Evolutionary conservation across 2,888 invertebrate species (phyloP).

Genomic region (Rhopalosiphum nymphaeae): DNA sequence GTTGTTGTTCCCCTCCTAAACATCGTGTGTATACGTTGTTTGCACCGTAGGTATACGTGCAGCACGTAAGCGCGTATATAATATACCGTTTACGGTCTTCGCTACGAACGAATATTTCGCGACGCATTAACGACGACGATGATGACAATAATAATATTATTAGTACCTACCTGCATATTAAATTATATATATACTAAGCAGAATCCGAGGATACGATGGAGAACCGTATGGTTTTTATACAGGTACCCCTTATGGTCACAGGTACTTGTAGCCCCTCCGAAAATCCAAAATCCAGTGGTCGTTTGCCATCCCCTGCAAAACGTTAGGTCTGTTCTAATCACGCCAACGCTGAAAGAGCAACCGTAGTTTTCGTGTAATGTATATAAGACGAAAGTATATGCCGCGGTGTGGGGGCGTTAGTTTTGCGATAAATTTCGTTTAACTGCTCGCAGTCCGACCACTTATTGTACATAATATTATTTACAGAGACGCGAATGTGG

Average conservation of each 20-base stretch:
- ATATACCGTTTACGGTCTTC: background rate
- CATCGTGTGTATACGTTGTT: background rate
- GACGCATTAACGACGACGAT: background rate
- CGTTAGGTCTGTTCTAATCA: background rate
- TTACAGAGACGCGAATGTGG: background rate
- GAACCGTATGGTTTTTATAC: background rate
- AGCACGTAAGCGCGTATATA: background rate
- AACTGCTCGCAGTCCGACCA: background rate
- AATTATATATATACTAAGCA: background rate
- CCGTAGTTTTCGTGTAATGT: background rate
- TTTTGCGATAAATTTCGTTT: conserved; percentile 4
- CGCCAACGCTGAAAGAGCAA: background rate
- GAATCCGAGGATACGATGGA: background rate
- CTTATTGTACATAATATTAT: background rate
- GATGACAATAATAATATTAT: background rate
- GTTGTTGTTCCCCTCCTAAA: background rate
- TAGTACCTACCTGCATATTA: background rate
- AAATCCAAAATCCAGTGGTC: background rate
- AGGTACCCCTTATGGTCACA: background rate
- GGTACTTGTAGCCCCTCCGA: background rate
- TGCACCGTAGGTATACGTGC: background rate
- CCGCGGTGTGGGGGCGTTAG: background rate
- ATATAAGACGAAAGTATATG: background rate
- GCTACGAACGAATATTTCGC: background rate
- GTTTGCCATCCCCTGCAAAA: background rate